These are phyloP conservation scores for Sebastes baramenuke DNA, from an alignment of 2,797 vertebrate genomes.

Conservation along the genomic window DNA sequence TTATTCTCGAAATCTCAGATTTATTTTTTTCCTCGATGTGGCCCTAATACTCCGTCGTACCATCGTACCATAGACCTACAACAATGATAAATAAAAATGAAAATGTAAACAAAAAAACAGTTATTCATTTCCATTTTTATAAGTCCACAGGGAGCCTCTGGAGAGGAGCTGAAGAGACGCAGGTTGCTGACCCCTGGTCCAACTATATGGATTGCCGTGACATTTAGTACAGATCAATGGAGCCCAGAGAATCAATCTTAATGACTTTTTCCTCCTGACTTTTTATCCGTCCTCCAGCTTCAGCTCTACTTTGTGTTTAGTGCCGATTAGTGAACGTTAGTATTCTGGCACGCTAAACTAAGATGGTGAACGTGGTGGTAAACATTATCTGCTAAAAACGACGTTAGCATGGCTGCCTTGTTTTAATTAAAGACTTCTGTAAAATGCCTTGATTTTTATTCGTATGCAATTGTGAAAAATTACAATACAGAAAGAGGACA, in stretches of 20 bases:
- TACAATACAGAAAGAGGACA: background rate
- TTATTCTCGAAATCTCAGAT: no score
- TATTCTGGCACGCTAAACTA: no score
- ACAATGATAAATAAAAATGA: no score
- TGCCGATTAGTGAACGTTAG: background rate
- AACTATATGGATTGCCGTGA: background rate
- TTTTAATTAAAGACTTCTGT: background rate
- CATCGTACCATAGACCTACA: no score
- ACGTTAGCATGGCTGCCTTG: background rate
- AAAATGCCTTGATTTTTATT: background rate
- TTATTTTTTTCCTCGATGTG: no score
- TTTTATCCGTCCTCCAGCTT: background rate
- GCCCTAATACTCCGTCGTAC: no score
- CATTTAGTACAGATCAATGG: background rate
- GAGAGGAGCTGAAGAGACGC: no score
- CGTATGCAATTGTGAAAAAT: background rate
- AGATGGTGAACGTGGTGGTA: background rate
- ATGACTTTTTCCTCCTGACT: background rate
- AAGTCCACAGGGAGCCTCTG: rapidly evolving
- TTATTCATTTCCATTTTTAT: no score
- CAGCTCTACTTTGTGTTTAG: background rate
- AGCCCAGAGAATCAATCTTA: background rate
- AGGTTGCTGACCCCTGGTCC: no score
- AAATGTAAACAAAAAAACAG: no score
- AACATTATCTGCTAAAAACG: background rate